Base-by-base conservation (phyloP, 2,888 invertebrate genomes). In the Dynastes maya region DNA sequence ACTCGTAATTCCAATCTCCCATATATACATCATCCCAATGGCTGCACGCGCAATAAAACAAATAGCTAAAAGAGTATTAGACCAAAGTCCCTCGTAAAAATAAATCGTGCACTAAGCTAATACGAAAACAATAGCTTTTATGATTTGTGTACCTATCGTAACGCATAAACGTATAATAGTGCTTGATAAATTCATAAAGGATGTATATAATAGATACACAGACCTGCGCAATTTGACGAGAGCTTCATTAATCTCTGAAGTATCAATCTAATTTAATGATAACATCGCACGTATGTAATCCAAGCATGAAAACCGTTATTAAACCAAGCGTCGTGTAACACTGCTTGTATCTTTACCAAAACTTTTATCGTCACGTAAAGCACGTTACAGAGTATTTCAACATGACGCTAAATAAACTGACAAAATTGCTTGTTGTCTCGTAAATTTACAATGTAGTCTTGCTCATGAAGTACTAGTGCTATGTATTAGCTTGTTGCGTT, bases 81-180 rank as follows among this genome's bases (percentile, higher is more conserved):
- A 58, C 37, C 9, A 58, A 37, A 58, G n/a, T 29, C 40, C n/a
- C 37, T 72, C 40, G 37, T 72, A 55, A 55, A 72, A 58, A 13
- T 61, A 58, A 72, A 72, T 72, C 58, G 72, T 32, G 40, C 58
- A 72, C 58, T 58, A 72, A 72, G 3, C 72, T 72, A 72, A 40
- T 58, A 72, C 40, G 72, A 58, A 16, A 58, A 70, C 70, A 70
- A 53, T 53, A 51, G 70, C 27, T 70, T 70, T 51, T 70, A 70
- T 70, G 70, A 70, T 70, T 29, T 70, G 13, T 70, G 4, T 9
- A 37, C 32, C 32, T 37, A 13, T 53, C 11, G 22, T 53, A 45
- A 8, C 9, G 11, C 22, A 8, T 22, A 58, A 22, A 58, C 22
- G 11, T 29, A 70, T 13, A 45, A 16, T 53, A 32, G 9, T 40